A percentile compares a stretch with the other conserved stretches of the same genome.
These are phyloP conservation scores for Melieria crassipennis DNA, from an alignment of 2,888 invertebrate species.

Conservation along the genomic window DNA sequence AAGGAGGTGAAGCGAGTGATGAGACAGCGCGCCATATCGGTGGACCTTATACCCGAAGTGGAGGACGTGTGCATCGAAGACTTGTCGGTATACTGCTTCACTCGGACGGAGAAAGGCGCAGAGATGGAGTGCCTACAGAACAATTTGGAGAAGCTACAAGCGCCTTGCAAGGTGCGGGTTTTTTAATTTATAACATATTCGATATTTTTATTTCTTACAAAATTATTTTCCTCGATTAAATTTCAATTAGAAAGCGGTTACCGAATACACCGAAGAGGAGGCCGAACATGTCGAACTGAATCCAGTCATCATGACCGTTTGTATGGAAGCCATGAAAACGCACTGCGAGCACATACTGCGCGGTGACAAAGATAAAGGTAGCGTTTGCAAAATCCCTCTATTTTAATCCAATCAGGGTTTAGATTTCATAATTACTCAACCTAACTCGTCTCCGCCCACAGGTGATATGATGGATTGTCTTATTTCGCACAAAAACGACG, in stretches of 20 bases:
- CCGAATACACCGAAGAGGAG: conserved; percentile 88
- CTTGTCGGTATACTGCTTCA: conserved; percentile 83
- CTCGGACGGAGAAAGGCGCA: conserved; percentile 86
- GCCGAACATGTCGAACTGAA: conserved; percentile 91
- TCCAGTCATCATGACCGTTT: conserved; percentile 84
- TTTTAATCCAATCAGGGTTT: too few species aligned
- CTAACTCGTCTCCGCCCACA: conserved; percentile 31
- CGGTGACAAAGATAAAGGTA: conserved; percentile 72
- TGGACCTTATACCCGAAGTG: conserved; percentile 93
- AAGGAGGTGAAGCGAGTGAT: conserved; percentile 88
- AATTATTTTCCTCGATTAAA: not conserved
- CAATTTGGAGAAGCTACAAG: conserved; percentile 75
- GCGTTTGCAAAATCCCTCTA: too few species aligned
- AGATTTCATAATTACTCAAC: not conserved
- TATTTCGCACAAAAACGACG: conserved; percentile 89
- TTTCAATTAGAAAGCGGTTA: conserved; percentile 69
- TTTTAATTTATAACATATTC: not conserved
- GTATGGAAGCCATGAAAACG: conserved; percentile 80
- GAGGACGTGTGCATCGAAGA: conserved; percentile 91
- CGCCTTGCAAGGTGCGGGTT: conserved; percentile 73
- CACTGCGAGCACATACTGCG: conserved; percentile 78
- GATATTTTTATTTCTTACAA: not conserved
- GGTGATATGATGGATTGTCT: conserved; percentile 94
- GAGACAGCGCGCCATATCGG: conserved; percentile 90
- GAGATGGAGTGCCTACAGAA: conserved; percentile 94